A percentile compares a stretch with the other conserved stretches of the same genome.
Conservation (phyloP, 2,888 invertebrate genomes). For the Cerastoderma edule region DNA sequence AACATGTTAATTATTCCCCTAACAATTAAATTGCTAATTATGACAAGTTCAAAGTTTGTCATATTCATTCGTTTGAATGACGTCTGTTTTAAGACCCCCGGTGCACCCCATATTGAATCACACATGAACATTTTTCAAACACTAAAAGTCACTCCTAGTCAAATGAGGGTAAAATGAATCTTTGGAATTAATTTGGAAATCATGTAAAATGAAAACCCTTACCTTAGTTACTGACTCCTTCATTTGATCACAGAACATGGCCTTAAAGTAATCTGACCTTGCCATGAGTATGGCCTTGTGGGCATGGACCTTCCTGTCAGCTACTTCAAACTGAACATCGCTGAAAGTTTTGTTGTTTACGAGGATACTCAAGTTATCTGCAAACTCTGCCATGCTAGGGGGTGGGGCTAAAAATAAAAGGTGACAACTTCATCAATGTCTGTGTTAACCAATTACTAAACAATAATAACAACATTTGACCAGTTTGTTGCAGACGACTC, state of each 20-base stretch:
- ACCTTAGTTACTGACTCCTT: constrained; percentile 33
- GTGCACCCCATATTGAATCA: too few species aligned
- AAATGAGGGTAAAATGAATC: too few species aligned
- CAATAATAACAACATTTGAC: too few species aligned
- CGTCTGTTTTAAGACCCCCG: too few species aligned
- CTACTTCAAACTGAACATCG: constrained; percentile 56
- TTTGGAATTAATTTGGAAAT: neutral
- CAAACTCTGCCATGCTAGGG: constrained; percentile 42
- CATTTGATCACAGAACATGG: constrained; percentile 47
- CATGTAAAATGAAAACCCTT: neutral
- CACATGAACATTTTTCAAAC: too few species aligned
- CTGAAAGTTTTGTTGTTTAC: constrained; percentile 61
- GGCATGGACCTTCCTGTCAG: constrained; percentile 39
- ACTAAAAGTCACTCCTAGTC: too few species aligned
- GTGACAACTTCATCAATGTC: neutral
- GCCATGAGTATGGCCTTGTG: constrained; percentile 53
- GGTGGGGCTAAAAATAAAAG: constrained; percentile 46
- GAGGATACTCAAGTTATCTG: constrained; percentile 45
- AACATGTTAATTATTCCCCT: too few species aligned
- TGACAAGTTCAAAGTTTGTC: too few species aligned
- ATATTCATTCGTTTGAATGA: too few species aligned
- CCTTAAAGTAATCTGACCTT: constrained; percentile 51
- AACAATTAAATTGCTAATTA: too few species aligned
- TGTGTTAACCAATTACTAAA: too few species aligned
- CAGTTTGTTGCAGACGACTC: too few species aligned